These are phyloP conservation scores for Nomada goodeniana DNA, from an alignment of 2,888 invertebrate species.

Conservation along the genomic window DNA sequence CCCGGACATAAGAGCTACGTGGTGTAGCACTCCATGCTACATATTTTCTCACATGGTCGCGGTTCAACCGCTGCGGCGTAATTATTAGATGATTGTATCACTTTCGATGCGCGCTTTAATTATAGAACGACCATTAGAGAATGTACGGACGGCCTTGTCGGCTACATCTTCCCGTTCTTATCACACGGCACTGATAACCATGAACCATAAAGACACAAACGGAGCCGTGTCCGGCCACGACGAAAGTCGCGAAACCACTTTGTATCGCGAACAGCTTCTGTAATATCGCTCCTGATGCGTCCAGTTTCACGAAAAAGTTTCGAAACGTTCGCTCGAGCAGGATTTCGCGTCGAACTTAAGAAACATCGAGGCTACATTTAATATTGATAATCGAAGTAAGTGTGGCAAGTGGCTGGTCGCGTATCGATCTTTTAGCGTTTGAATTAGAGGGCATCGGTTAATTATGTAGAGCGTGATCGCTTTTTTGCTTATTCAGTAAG, in stretches of 20 bases:
- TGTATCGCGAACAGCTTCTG: conserved; percentile 59
- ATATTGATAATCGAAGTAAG: background rate
- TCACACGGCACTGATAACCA: conserved; percentile 46
- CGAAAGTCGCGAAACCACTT: conserved; percentile 44
- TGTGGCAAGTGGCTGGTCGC: background rate
- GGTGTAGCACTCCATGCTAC: too few species aligned
- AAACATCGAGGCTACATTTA: background rate
- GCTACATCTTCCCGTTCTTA: conserved; percentile 51
- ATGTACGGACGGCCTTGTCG: conserved; percentile 13
- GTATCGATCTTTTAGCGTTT: background rate
- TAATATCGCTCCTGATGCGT: conserved; percentile 53
- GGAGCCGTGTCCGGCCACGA: conserved; percentile 34
- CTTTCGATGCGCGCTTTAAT: conserved; percentile 46
- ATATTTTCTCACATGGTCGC: background rate
- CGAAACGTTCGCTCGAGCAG: conserved; percentile 10
- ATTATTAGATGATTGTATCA: background rate
- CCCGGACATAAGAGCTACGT: too few species aligned
- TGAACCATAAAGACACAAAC: conserved; percentile 46
- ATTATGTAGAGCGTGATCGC: background rate
- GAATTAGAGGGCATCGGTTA: background rate
- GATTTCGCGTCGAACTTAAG: background rate
- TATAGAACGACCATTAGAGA: conserved; percentile 37
- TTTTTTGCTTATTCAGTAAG: background rate
- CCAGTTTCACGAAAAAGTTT: conserved; percentile 58
- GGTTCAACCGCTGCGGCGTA: background rate